These are phyloP conservation scores for Agelastica alni DNA, from an alignment of 2,888 invertebrate species.

Conservation along the genomic window DNA sequence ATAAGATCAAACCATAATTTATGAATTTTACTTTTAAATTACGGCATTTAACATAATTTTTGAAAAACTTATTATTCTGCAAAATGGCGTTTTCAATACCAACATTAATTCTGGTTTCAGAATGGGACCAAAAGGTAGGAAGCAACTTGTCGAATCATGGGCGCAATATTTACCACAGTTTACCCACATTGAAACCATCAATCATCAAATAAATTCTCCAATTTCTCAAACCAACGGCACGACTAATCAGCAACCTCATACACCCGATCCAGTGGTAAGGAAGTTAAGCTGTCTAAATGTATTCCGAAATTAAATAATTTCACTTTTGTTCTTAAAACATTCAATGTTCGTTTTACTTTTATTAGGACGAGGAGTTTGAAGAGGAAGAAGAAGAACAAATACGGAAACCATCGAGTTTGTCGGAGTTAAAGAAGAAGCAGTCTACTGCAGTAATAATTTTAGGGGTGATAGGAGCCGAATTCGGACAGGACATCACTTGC, in stretches of 20 bases:
- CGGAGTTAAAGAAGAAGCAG: slow-evolving; percentile 90
- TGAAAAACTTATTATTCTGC: too few species aligned
- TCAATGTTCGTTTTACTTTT: slow-evolving; percentile 16
- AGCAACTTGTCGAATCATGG: slow-evolving; percentile 93
- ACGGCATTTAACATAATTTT: too few species aligned
- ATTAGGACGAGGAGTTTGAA: slow-evolving; percentile 78
- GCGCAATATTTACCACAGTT: slow-evolving; percentile 91
- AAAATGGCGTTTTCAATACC: neutral
- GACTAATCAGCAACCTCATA: slow-evolving; percentile 38
- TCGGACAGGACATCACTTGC: slow-evolving; percentile 89
- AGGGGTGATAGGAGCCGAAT: slow-evolving; percentile 97
- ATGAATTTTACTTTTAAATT: too few species aligned
- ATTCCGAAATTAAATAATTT: slow-evolving; percentile 6
- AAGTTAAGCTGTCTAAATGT: too few species aligned
- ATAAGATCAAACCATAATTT: too few species aligned
- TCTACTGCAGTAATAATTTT: slow-evolving; percentile 95
- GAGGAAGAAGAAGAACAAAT: slow-evolving; percentile 87
- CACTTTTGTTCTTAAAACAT: neutral
- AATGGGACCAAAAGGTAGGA: slow-evolving; percentile 88
- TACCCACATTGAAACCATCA: slow-evolving; percentile 79
- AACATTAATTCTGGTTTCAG: slow-evolving; percentile 52
- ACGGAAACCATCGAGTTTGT: slow-evolving; percentile 81
- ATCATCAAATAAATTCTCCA: slow-evolving; percentile 64
- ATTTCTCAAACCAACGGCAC: slow-evolving; percentile 57
- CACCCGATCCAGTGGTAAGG: slow-evolving; percentile 43